Evolutionary conservation across 2,113 vertebrate species (phyloP).

Genomic region (Lepisosteus oculatus): DNA sequence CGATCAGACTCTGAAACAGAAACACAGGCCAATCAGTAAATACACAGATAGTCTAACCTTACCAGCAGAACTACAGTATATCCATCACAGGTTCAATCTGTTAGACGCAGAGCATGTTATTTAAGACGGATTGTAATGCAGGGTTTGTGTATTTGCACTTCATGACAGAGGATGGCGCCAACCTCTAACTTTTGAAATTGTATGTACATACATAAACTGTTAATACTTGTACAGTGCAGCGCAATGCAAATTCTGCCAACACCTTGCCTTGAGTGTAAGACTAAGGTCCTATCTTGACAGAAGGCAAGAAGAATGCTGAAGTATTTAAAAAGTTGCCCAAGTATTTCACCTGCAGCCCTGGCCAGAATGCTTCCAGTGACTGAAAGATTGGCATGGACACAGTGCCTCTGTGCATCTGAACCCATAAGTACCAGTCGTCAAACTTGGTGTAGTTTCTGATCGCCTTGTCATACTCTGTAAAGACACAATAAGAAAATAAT

Average conservation of each 20-base stretch:
- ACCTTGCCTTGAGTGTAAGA: not conserved
- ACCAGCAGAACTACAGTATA: no score
- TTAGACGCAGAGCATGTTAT: no score
- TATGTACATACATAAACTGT: no score
- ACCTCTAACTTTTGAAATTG: no score
- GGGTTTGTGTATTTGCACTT: no score
- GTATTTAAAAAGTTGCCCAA: not conserved
- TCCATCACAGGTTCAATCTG: no score
- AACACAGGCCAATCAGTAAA: not conserved
- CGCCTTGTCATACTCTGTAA: constrained; percentile 84
- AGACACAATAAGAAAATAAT: constrained; percentile 16
- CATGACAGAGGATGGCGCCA: no score
- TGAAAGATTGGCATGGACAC: constrained; percentile 98
- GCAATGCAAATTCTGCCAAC: not conserved
- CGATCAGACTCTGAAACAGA: constrained; percentile 78
- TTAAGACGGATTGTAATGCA: no score
- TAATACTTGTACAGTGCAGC: no score
- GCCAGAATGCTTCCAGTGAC: constrained; percentile 96
- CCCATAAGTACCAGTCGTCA: constrained; percentile 98
- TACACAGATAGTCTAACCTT: no score
- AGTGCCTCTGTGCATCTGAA: constrained; percentile 97
- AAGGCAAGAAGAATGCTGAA: no score
- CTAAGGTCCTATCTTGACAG: no score
- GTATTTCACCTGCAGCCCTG: constrained; percentile 84
- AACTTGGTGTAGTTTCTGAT: constrained; percentile 96